Conservation (phyloP, 2,797 vertebrate genomes). For the Pteronotus mesoamericanus region DNA sequence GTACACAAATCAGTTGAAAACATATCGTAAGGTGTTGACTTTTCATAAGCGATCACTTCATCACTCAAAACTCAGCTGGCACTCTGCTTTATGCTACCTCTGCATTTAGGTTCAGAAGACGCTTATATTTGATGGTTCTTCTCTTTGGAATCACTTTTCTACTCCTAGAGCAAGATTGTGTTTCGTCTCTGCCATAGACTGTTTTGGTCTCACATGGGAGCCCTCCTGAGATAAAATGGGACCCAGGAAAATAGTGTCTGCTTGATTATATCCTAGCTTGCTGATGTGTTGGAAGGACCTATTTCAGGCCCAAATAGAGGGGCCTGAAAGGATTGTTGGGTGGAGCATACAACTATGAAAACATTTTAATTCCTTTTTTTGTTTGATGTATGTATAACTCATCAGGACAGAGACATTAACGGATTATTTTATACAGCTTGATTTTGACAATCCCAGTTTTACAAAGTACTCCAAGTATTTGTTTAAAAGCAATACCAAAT, state of each 20-base stretch:
- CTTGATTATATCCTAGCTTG: background rate
- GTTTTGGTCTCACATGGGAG: background rate
- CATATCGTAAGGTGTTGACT: background rate
- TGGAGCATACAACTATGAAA: background rate
- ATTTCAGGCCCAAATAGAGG: background rate
- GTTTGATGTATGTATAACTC: background rate
- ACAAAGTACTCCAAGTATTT: background rate
- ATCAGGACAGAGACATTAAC: background rate
- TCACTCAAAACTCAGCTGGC: background rate
- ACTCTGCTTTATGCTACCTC: background rate
- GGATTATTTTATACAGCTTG: background rate
- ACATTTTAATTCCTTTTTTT: background rate
- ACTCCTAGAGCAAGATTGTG: background rate
- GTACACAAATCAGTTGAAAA: background rate
- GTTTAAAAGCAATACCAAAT: background rate
- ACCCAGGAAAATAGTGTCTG: background rate
- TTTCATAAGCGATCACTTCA: background rate
- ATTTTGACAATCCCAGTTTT: conserved; percentile 23
- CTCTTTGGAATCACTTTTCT: background rate
- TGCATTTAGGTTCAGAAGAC: background rate
- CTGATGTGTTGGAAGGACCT: background rate
- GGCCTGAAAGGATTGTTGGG: background rate
- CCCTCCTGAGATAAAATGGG: background rate
- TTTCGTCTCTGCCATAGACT: background rate
- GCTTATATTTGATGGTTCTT: background rate